A percentile compares a stretch with the other conserved stretches of the same genome.
Evolutionary conservation across 2,113 vertebrate genomes (phyloP).

Genomic region (Athene noctua): DNA sequence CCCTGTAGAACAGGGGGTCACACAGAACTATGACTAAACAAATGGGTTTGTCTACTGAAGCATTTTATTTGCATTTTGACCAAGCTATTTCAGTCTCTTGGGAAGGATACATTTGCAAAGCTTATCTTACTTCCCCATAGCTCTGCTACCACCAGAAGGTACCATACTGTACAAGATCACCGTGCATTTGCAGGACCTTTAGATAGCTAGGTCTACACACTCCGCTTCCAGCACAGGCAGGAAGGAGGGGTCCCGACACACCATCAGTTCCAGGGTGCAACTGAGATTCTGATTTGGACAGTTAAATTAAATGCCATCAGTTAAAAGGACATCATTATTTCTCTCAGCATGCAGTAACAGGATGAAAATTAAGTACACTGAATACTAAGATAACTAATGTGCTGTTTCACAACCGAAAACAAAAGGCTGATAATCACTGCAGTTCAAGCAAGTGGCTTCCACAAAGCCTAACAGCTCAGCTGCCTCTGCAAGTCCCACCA

Average conservation of each 20-base stretch:
- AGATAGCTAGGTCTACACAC: background rate
- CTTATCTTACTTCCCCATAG: background rate
- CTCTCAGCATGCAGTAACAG: background rate
- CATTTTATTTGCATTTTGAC: background rate
- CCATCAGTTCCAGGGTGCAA: background rate
- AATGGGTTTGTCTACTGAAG: background rate
- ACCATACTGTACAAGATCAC: rapidly evolving
- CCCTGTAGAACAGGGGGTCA: background rate
- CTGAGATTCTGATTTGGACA: background rate
- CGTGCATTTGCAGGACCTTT: background rate
- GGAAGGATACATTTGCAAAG: background rate
- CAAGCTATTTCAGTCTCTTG: background rate
- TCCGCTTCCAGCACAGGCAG: background rate
- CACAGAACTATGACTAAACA: background rate
- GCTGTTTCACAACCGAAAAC: background rate
- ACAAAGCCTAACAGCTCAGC: background rate
- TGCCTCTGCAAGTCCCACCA: background rate
- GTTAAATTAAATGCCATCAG: background rate
- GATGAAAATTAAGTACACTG: background rate
- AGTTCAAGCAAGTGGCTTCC: background rate
- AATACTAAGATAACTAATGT: background rate
- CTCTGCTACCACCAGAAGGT: background rate
- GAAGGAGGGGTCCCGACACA: background rate
- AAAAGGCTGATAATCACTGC: background rate
- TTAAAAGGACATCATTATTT: background rate